These are phyloP conservation scores for Diglossa cyanea DNA, from an alignment of 2,797 vertebrate genomes.

Conservation along the genomic window DNA sequence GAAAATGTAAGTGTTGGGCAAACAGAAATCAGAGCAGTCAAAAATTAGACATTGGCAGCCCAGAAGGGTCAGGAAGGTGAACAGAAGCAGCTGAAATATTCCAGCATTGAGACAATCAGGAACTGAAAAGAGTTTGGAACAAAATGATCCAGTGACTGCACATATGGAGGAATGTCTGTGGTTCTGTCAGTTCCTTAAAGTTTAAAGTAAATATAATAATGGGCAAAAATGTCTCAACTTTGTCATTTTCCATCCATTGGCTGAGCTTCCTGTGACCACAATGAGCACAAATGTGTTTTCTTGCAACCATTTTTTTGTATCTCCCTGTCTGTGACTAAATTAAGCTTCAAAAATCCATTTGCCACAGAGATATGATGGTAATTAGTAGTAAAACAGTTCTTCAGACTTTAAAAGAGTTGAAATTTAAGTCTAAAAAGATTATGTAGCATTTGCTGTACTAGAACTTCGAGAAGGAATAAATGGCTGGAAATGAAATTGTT, in stretches of 20 bases:
- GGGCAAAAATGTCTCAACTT: background rate
- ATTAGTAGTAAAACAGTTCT: background rate
- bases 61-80: background rate
- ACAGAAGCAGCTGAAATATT: background rate
- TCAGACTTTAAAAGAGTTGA: background rate
- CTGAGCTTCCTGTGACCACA: background rate
- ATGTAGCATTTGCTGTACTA: background rate
- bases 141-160: background rate
- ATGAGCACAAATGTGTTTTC: background rate
- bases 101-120: background rate
- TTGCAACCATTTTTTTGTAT: background rate
- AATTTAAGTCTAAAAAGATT: background rate
- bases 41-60: background rate
- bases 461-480: background rate
- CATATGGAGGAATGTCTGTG: background rate
- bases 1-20: background rate
- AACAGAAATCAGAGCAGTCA: background rate
- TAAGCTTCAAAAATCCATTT: conserved; percentile 1
- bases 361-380: background rate
- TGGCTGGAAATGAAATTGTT: background rate
- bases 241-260: background rate
- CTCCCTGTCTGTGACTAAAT: background rate
- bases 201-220: background rate
- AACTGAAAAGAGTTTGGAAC: background rate
- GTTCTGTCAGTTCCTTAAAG: background rate